Conservation (phyloP, 2,113 vertebrate genomes). For the Theristicus caerulescens region DNA sequence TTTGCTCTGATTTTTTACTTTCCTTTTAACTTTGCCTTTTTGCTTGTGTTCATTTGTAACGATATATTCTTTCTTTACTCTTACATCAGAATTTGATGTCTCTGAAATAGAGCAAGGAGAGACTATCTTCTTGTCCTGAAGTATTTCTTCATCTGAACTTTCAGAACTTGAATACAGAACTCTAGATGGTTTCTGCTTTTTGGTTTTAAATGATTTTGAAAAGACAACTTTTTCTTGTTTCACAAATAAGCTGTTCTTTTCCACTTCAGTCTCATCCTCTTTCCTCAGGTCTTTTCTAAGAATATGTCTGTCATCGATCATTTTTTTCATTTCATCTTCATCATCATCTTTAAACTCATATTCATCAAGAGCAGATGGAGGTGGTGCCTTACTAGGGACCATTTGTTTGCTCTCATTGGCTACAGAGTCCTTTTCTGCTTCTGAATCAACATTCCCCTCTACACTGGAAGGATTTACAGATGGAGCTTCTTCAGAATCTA, state of each 20-base stretch:
- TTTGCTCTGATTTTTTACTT: slow-evolving; percentile 94
- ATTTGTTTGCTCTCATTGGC: slow-evolving; percentile 80
- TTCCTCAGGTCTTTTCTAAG: slow-evolving; percentile 88
- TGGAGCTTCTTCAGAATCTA: slow-evolving; percentile 93
- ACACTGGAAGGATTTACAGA: slow-evolving; percentile 95
- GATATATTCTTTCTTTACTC: slow-evolving; percentile 85
- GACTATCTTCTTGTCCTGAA: slow-evolving; percentile 82
- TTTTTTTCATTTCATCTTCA: slow-evolving; percentile 87
- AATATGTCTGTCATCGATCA: slow-evolving; percentile 88
- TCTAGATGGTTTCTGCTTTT: slow-evolving; percentile 87
- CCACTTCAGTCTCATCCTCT: slow-evolving; percentile 85
- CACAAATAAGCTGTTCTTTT: slow-evolving; percentile 81
- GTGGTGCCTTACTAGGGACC: slow-evolving; percentile 76
- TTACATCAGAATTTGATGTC: slow-evolving; percentile 80
- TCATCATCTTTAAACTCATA: slow-evolving; percentile 97
- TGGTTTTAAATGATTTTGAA: slow-evolving; percentile 82
- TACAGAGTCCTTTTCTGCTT: slow-evolving; percentile 88
- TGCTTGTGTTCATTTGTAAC: slow-evolving; percentile 86
- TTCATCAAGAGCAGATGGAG: slow-evolving; percentile 89
- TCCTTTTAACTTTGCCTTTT: slow-evolving; percentile 95
- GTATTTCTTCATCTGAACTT: slow-evolving; percentile 88
- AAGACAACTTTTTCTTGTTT: slow-evolving; percentile 87
- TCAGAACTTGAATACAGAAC: slow-evolving; percentile 91
- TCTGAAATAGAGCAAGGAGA: slow-evolving; percentile 86
- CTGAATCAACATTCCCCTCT: slow-evolving; percentile 93